phyloP scores from a whole-genome alignment of 1,140 invertebrate genomes.

The Brachionus rubens region DNA sequence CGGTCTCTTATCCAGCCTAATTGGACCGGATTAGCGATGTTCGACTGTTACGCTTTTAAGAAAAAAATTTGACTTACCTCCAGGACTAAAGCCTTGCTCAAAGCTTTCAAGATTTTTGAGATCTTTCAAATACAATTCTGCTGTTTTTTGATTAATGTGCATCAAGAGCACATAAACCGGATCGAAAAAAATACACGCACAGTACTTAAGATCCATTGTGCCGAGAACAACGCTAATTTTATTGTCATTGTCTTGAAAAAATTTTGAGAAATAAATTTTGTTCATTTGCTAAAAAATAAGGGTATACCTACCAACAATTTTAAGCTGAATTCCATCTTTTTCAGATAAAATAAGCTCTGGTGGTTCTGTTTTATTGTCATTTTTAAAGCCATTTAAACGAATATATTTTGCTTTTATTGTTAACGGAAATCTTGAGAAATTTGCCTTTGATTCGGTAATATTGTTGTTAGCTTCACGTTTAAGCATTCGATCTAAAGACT shows the following conservation, averaged over 20 bases:
- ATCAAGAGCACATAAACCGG: background rate
- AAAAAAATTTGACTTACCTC: background rate
- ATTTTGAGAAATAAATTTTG: too few relatives aligned
- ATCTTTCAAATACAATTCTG: background rate
- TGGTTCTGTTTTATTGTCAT: background rate
- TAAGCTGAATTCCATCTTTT: constrained; percentile 9
- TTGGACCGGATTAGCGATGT: too few relatives aligned
- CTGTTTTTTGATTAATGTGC: background rate
- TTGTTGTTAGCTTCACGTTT: background rate
- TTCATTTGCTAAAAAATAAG: background rate
- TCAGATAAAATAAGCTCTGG: background rate
- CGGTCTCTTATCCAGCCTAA: too few relatives aligned
- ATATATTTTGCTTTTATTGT: background rate
- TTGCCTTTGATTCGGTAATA: too few relatives aligned
- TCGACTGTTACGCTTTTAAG: too few relatives aligned
- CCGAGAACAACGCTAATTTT: background rate
- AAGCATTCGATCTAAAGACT: constrained; percentile 6
- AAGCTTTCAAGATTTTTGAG: background rate
- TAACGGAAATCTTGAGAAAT: background rate
- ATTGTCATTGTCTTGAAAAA: background rate
- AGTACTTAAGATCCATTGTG: background rate
- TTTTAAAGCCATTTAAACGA: constrained; percentile 2
- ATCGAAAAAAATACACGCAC: constrained; percentile 14
- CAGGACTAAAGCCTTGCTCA: background rate
- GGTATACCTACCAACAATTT: background rate